A percentile compares a stretch with the other conserved stretches of the same genome.
These are phyloP conservation scores for Gambusia holbrooki DNA, from an alignment of 2,113 vertebrate genomes.

Conservation along the genomic window DNA sequence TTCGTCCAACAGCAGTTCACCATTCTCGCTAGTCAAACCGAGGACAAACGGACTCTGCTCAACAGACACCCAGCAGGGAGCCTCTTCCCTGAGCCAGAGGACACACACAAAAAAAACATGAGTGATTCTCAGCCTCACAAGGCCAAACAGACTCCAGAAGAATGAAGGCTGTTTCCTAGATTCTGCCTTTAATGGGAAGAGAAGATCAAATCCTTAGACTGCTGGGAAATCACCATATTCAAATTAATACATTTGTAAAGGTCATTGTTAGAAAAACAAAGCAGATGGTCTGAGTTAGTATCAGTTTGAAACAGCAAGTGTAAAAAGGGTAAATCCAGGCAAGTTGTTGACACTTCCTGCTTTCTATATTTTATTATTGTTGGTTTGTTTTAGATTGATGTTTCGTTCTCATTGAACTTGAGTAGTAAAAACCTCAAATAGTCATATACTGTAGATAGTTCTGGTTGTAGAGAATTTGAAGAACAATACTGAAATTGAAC, in stretches of 20 bases:
- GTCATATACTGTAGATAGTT: not conserved
- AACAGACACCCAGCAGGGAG: slow-evolving; percentile 52
- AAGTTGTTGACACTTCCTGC: not conserved
- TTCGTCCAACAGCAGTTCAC: slow-evolving; percentile 74
- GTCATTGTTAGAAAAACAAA: not conserved
- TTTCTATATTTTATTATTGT: not conserved
- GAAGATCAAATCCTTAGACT: not conserved
- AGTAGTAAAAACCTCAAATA: not conserved
- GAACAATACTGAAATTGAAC: not conserved
- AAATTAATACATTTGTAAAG: not conserved
- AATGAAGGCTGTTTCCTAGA: not conserved
- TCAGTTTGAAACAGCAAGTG: not conserved
- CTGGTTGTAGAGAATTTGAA: not conserved
- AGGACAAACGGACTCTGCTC: slow-evolving; percentile 80
- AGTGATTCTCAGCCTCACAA: not conserved
- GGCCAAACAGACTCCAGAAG: not conserved
- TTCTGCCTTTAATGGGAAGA: not conserved
- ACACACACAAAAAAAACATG: slow-evolving; percentile 1
- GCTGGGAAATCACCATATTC: not conserved
- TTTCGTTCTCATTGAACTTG: not conserved
- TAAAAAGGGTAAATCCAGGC: not conserved
- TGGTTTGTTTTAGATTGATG: not conserved
- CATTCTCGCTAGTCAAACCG: slow-evolving; percentile 69
- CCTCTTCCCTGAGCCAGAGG: slow-evolving; percentile 71
- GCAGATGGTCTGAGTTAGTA: not conserved